These are phyloP conservation scores for Caenorhabditis sp. DNA, from an alignment of 2,888 invertebrate genomes.

Conservation along the genomic window DNA sequence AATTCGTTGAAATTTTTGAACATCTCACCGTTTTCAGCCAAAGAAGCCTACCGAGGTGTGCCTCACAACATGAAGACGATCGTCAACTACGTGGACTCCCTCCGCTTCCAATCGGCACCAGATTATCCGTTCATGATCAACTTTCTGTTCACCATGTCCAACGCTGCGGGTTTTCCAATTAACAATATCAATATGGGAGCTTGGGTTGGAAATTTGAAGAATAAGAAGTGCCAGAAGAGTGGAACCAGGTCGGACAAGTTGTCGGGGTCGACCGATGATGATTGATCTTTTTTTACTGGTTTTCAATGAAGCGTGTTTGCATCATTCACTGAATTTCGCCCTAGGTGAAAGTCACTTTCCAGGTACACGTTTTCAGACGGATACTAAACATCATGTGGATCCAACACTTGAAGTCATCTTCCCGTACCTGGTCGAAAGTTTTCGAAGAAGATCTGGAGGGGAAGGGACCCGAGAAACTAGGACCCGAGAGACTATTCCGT, in stretches of 20 bases:
- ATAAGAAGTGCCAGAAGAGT: constrained; percentile 1
- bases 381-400: no score
- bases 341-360: no score
- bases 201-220: constrained; percentile 48
- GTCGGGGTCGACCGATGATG: constrained; percentile 11
- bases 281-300: constrained; percentile 4
- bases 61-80: constrained; percentile 42
- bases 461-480: no score
- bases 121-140: constrained; percentile 50
- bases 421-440: no score
- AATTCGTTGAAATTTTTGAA: constrained; percentile 12
- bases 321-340: no score
- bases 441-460: no score
- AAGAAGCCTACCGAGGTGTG: constrained; percentile 30
- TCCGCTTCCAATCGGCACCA: constrained; percentile 48
- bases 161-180: constrained; percentile 3
- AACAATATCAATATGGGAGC: constrained; percentile 17
- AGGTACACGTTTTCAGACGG: no score
- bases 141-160: constrained; percentile 7
- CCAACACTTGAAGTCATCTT: no score
- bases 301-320: not conserved
- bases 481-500: constrained; percentile 67
- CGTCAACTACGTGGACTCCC: constrained; percentile 29
- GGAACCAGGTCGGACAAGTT: constrained; percentile 12
- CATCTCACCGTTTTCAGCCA: constrained; percentile 29